Percentiles rank a stretch among this genome's conserved stretches.
phyloP scores from a whole-genome alignment of 2,888 invertebrate species.

The Saturnia japonica region DNA sequence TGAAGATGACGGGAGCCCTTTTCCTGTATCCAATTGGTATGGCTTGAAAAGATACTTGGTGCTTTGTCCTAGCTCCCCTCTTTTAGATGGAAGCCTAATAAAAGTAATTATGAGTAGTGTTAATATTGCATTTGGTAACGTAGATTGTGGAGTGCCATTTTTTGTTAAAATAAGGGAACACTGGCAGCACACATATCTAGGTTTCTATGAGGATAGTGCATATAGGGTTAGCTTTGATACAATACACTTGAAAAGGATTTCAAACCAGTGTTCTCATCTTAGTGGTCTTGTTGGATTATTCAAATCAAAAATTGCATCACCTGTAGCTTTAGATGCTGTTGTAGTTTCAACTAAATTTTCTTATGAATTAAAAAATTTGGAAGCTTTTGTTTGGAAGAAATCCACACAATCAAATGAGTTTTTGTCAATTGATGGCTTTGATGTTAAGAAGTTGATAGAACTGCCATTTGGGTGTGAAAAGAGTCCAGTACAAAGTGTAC shows the following conservation, averaged over 20 bases:
- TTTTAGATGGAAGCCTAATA: conserved; percentile 86
- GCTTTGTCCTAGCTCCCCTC: conserved; percentile 84
- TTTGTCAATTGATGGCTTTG: conserved; percentile 74
- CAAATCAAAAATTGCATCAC: conserved; percentile 92
- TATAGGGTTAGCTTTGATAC: conserved; percentile 93
- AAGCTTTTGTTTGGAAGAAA: conserved; percentile 84
- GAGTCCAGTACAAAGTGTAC: conserved; percentile 90
- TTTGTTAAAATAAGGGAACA: conserved; percentile 93
- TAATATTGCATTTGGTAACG: conserved; percentile 91
- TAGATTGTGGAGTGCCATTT: conserved; percentile 90
- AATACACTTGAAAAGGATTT: conserved; percentile 91
- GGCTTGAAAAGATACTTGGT: conserved; percentile 92
- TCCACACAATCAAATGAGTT: conserved; percentile 70
- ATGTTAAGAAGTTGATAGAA: conserved; percentile 70
- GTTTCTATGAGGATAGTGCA: conserved; percentile 89
- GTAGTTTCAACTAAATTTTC: conserved; percentile 88
- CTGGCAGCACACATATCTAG: conserved; percentile 91
- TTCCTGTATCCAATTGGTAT: conserved; percentile 87
- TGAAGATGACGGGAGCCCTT: conserved; percentile 71
- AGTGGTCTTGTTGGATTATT: conserved; percentile 92
- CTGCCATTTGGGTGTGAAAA: conserved; percentile 93
- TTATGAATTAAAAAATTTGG: conserved; percentile 85
- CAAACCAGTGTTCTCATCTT: conserved; percentile 91
- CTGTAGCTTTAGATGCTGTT: conserved; percentile 83
- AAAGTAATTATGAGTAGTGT: conserved; percentile 91